Base-by-base conservation (phyloP, 2,797 vertebrate species). In the Rhodeus uyekii region DNA sequence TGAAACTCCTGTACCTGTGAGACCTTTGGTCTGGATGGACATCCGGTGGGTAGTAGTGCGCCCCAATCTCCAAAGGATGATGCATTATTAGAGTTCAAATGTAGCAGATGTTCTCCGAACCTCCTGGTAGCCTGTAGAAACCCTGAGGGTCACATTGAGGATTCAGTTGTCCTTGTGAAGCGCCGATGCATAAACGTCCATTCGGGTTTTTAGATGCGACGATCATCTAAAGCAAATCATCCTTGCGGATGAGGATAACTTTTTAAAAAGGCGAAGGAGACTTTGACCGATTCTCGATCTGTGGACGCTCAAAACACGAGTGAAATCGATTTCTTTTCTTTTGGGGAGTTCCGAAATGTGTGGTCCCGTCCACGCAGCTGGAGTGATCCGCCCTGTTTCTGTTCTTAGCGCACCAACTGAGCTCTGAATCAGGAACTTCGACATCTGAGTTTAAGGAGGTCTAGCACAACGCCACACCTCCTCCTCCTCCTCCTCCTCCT, bases 1-100 rank as follows among this genome's bases (percentile, higher is more conserved):
- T 99, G 89, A 99, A 99, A 90, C 96, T 98, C 92, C 97, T 92
- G 92, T 99, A 99, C 71, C 97, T 96, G 76, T 98, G 98, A 13
- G 97, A 96, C 68, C 97, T 94, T 92, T 96, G 96, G 87, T 98
- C 97, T 0, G 91, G 94, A 36, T 96, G 96, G 38, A 93, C 93
- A 60, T 97, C 97, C 58, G 94, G 95, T 13, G 96, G 96, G 83
- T 96, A 96, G 85, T 94, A 97, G 90, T 96, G 97, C 44, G 95
- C 95, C 76, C 95, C 96, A 78, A 97, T 85, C 78, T 98, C 98
- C 93, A 97, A 88, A 42, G 92, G 96, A 93, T 97, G 96, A 94
- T 98, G 97, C 97, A 98, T 98, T 82, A 76, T 88, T 38, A 67
- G 44, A 68, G 80, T 53, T 27, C 72, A 46, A 67, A 78, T 50